Evolutionary conservation across 2,888 invertebrate species (phyloP).

Genomic region (Hirtodrosophila trivittata): DNA sequence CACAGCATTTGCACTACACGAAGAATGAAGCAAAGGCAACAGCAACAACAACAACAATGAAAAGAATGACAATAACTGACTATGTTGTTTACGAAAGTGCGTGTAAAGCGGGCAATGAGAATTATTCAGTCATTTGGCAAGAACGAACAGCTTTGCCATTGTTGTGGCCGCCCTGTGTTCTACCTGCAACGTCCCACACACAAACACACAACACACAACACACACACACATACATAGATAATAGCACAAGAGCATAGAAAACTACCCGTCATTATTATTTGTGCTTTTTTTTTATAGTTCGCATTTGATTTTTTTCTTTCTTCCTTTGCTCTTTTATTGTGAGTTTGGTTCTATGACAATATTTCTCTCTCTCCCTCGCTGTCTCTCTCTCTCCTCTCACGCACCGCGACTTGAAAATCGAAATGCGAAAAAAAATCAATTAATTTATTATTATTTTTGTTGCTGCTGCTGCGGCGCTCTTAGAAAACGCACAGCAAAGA

Average conservation of each 20-base stretch:
- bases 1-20: slow-evolving; percentile 66
- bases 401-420: slow-evolving; percentile 61
- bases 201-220: slow-evolving; percentile 22
- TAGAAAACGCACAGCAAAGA: slow-evolving; percentile 18
- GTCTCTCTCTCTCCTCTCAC: slow-evolving; percentile 41
- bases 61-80: slow-evolving; percentile 45
- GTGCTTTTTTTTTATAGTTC: slow-evolving; percentile 60
- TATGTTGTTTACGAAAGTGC: slow-evolving; percentile 80
- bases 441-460: slow-evolving; percentile 50
- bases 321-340: slow-evolving; percentile 10
- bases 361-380: slow-evolving; percentile 4
- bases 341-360: slow-evolving; percentile 35
- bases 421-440: slow-evolving; percentile 63
- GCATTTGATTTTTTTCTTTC: slow-evolving; percentile 28
- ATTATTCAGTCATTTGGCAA: slow-evolving; percentile 68
- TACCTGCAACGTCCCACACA: slow-evolving; percentile 73
- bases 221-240: slow-evolving; percentile 31
- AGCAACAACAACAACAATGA: slow-evolving; percentile 27
- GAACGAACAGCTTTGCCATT: slow-evolving; percentile 29
- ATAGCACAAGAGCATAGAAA: slow-evolving; percentile 57
- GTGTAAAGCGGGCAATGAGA: slow-evolving; percentile 63
- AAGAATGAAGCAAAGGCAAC: slow-evolving; percentile 14
- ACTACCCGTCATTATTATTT: slow-evolving; percentile 78
- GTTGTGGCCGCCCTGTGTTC: slow-evolving; percentile 48
- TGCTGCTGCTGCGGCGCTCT: slow-evolving; percentile 22